A percentile compares a stretch with the other conserved stretches of the same genome.
Evolutionary conservation across 1,140 invertebrate genomes (phyloP).

Genomic region (Arion vulgaris): DNA sequence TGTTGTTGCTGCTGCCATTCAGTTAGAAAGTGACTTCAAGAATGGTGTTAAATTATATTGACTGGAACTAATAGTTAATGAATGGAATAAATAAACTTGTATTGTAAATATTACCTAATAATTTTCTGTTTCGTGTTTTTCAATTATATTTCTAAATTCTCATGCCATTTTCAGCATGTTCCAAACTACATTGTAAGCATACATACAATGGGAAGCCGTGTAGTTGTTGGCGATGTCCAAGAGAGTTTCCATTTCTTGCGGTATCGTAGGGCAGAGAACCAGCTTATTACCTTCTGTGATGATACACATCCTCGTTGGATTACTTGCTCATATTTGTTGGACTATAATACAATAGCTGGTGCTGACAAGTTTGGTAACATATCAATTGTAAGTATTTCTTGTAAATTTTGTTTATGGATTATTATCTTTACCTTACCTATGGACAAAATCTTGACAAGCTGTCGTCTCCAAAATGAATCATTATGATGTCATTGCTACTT

Average conservation of each 20-base stretch:
- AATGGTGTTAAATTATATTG: too few relatives aligned
- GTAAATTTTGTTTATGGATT: background rate
- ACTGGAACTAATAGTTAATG: too few relatives aligned
- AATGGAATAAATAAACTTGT: too few relatives aligned
- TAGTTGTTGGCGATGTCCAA: slow-evolving; percentile 96
- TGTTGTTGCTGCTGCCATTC: too few relatives aligned
- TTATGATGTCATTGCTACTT: too few relatives aligned
- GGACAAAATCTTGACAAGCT: too few relatives aligned
- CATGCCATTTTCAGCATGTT: slow-evolving; percentile 81
- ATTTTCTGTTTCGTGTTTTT: too few relatives aligned
- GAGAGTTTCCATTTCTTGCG: slow-evolving; percentile 97
- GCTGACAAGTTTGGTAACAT: slow-evolving; percentile 99
- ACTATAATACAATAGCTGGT: slow-evolving; percentile 96
- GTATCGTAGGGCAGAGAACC: slow-evolving; percentile 96
- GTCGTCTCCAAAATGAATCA: too few relatives aligned
- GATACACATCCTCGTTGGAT: slow-evolving; percentile 98
- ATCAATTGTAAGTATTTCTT: slow-evolving; percentile 81
- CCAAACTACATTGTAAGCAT: slow-evolving; percentile 95
- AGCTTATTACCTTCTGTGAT: slow-evolving; percentile 98
- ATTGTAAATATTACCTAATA: too few relatives aligned
- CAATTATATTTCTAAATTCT: too few relatives aligned
- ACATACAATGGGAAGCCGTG: slow-evolving; percentile 91
- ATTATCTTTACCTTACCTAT: too few relatives aligned
- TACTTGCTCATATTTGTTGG: slow-evolving; percentile 91
- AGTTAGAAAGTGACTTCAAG: too few relatives aligned